These are phyloP conservation scores for Lasioglossum villosulum DNA, from an alignment of 2,888 invertebrate genomes.

Conservation along the genomic window DNA sequence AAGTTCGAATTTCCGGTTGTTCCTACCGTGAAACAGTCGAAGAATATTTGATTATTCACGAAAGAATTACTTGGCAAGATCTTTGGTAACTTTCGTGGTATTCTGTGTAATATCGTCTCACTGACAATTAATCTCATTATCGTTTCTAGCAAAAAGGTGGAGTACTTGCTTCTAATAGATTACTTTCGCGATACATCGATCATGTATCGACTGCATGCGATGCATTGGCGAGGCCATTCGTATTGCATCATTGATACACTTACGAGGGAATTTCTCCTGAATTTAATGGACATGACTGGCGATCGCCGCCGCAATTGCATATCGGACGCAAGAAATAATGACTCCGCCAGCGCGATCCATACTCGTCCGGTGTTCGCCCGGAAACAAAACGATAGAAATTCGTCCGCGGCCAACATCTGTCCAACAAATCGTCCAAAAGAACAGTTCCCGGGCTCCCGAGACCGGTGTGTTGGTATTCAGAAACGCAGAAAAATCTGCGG, in stretches of 20 bases:
- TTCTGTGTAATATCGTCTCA: background rate
- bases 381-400: background rate
- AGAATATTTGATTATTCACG: background rate
- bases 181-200: background rate
- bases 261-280: background rate
- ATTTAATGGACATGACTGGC: background rate
- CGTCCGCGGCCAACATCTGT: background rate
- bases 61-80: background rate
- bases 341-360: background rate
- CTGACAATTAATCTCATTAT: background rate
- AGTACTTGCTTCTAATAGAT: background rate
- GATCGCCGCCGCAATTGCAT: background rate
- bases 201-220: background rate
- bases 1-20: background rate
- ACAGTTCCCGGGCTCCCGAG: background rate
- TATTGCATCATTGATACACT: background rate
- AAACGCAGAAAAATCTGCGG: constrained; percentile 1
- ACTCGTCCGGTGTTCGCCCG: background rate
- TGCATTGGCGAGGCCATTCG: background rate
- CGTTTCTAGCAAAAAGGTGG: background rate
- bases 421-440: background rate
- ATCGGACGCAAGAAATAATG: background rate
- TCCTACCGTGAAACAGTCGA: background rate
- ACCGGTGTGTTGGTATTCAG: background rate
- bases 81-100: background rate